These are phyloP conservation scores for Poecilia wingei DNA, from an alignment of 2,797 vertebrate species.

Conservation along the genomic window DNA sequence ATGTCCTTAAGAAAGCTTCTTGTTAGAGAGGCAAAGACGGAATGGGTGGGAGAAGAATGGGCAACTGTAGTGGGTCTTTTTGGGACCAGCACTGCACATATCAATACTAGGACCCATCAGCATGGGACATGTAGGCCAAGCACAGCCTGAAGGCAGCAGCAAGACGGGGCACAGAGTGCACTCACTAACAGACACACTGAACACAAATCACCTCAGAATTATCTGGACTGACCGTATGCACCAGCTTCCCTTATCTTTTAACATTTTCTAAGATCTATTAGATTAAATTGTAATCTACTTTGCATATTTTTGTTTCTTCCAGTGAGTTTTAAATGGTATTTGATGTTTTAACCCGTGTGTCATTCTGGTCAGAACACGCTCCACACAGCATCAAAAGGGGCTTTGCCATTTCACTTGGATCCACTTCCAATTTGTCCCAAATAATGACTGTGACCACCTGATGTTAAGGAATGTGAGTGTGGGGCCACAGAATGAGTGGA, in stretches of 20 bases:
- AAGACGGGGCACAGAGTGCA: neutral
- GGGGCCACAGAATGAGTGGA: conserved; percentile 16
- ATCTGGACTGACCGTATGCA: neutral
- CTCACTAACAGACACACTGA: neutral
- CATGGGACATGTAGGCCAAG: conserved; percentile 34
- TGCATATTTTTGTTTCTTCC: neutral
- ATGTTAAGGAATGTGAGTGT: conserved; percentile 36
- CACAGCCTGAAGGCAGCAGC: conserved; percentile 8
- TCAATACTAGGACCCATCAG: conserved; percentile 46
- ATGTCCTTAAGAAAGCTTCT: neutral
- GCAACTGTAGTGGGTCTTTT: conserved; percentile 6
- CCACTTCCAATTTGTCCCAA: conserved; percentile 8
- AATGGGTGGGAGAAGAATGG: neutral
- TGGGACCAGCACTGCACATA: conserved; percentile 24
- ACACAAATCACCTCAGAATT: neutral
- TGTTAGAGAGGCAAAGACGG: neutral
- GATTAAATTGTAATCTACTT: neutral
- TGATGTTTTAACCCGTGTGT: neutral
- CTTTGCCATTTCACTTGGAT: neutral
- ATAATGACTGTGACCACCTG: conserved; percentile 33
- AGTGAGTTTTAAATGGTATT: neutral
- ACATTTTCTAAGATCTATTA: neutral
- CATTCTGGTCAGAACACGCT: neutral
- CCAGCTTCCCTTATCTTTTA: neutral
- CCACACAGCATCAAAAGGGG: neutral